A percentile compares a stretch with the other conserved stretches of the same genome.
Conservation (phyloP, 35 echinoderm and acorn worm genomes). For the Eucidaris tribuloides region DNA sequence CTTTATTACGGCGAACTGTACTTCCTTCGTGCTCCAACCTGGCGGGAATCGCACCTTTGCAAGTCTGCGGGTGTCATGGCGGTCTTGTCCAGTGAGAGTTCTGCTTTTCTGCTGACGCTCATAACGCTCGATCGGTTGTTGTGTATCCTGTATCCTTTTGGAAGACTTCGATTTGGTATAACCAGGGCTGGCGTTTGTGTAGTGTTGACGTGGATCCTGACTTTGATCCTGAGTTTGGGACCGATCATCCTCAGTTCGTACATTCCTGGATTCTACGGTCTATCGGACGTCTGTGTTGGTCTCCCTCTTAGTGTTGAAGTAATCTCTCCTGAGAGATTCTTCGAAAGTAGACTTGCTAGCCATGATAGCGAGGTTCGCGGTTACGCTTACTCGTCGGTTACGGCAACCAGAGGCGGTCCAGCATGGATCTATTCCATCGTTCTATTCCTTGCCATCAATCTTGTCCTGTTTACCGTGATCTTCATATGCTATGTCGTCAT, state of each 20-base stretch:
- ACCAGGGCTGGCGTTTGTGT: not conserved
- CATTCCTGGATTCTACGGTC: constrained; percentile 48
- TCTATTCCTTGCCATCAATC: constrained; percentile 53
- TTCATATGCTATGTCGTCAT: constrained; percentile 59
- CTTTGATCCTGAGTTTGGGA: constrained; percentile 5
- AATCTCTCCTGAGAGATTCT: not conserved
- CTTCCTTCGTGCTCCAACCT: constrained; percentile 34
- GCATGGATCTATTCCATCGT: constrained; percentile 46
- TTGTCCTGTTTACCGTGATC: constrained; percentile 55
- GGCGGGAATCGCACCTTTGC: constrained; percentile 55
- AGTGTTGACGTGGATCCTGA: constrained; percentile 43
- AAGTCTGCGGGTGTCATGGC: constrained; percentile 59
- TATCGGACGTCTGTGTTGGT: constrained; percentile 75
- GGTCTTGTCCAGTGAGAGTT: constrained; percentile 67
- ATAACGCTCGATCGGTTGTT: constrained; percentile 80
- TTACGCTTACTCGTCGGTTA: too few species aligned
- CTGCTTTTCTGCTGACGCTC: constrained; percentile 52
- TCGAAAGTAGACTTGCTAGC: not conserved
- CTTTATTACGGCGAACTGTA: constrained; percentile 52
- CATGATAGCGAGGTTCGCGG: not conserved
- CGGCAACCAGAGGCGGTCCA: too few species aligned
- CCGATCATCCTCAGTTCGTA: constrained; percentile 27
- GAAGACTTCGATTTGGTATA: constrained; percentile 23
- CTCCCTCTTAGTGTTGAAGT: constrained; percentile 43
- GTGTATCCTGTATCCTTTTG: constrained; percentile 74